phyloP scores from a whole-genome alignment of 2,797 vertebrate species.

The Cirrhinus molitorella region DNA sequence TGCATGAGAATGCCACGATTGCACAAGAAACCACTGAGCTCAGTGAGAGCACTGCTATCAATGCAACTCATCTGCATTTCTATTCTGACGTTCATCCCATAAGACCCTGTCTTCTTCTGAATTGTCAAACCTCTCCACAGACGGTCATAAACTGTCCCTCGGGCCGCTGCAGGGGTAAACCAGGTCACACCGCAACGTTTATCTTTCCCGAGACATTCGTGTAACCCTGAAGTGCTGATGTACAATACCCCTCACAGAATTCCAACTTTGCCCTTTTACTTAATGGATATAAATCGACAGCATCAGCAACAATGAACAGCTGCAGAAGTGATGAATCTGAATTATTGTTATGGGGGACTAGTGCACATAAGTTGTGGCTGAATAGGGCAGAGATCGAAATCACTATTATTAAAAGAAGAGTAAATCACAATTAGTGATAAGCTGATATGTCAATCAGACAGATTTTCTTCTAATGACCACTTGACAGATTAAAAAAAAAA shows the following conservation, averaged over 20 bases:
- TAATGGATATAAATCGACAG: slow-evolving; percentile 24
- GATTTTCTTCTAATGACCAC: background rate
- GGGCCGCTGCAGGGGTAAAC: background rate
- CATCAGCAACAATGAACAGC: background rate
- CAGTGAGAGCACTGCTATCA: background rate
- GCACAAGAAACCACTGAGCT: background rate
- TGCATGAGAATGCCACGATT: background rate
- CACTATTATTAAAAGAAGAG: background rate
- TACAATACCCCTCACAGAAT: slow-evolving; percentile 1
- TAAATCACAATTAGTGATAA: slow-evolving; percentile 2
- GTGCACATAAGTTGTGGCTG: background rate
- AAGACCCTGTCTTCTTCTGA: background rate
- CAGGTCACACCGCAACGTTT: slow-evolving; percentile 13
- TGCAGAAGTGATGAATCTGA: background rate
- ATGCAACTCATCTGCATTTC: background rate
- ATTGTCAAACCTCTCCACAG: slow-evolving; percentile 20
- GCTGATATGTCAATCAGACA: background rate
- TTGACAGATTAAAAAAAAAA: no score
- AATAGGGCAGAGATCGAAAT: background rate
- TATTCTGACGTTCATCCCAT: background rate
- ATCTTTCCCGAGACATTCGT: background rate
- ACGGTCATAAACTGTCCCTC: slow-evolving; percentile 16
- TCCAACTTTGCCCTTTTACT: background rate
- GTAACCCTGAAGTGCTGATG: slow-evolving; percentile 10
- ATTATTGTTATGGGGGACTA: background rate